Percentiles rank a stretch among this genome's conserved stretches.
Evolutionary conservation across 2,888 invertebrate species (phyloP).

Genomic region (Pyrrhia umbra): DNA sequence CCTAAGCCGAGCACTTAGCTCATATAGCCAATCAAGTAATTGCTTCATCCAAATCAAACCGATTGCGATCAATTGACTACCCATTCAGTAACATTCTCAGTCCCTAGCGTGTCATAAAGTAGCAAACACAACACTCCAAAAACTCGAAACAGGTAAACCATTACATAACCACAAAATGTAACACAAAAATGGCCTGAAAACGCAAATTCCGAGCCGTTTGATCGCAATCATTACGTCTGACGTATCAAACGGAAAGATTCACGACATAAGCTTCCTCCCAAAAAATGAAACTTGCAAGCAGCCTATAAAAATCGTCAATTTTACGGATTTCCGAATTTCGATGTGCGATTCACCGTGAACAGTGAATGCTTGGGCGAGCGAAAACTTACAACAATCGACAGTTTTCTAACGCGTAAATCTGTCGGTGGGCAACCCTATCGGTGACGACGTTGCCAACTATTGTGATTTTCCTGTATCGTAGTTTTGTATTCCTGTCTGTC

Average conservation of each 20-base stretch:
- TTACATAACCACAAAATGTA: slow-evolving; percentile 4
- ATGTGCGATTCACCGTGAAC: slow-evolving; percentile 75
- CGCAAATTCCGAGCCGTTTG: slow-evolving; percentile 47
- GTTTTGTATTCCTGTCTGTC: slow-evolving; percentile 22
- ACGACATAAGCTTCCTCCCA: slow-evolving; percentile 49
- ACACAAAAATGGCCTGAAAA: slow-evolving; percentile 4
- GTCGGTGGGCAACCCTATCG: slow-evolving; percentile 58
- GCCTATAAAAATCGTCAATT: slow-evolving; percentile 74
- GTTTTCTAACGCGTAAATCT: slow-evolving; percentile 68
- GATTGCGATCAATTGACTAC: slow-evolving; percentile 22
- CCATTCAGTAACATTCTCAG: slow-evolving; percentile 22
- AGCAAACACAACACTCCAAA: slow-evolving; percentile 29
- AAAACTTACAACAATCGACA: slow-evolving; percentile 76
- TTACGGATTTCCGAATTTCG: slow-evolving; percentile 78
- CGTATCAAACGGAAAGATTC: slow-evolving; percentile 58
- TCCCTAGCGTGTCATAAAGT: slow-evolving; percentile 16
- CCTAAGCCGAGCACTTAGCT: slow-evolving; percentile 5
- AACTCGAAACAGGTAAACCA: slow-evolving; percentile 16
- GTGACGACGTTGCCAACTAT: slow-evolving; percentile 40
- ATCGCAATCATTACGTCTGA: slow-evolving; percentile 50
- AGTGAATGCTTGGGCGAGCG: slow-evolving; percentile 68
- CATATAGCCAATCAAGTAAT: slow-evolving; percentile 32
- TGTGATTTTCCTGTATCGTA: slow-evolving; percentile 48
- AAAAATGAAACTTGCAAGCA: slow-evolving; percentile 67
- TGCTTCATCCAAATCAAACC: slow-evolving; percentile 36